phyloP scores from a whole-genome alignment of 1,140 invertebrate species.

The Microplitis mediator region DNA sequence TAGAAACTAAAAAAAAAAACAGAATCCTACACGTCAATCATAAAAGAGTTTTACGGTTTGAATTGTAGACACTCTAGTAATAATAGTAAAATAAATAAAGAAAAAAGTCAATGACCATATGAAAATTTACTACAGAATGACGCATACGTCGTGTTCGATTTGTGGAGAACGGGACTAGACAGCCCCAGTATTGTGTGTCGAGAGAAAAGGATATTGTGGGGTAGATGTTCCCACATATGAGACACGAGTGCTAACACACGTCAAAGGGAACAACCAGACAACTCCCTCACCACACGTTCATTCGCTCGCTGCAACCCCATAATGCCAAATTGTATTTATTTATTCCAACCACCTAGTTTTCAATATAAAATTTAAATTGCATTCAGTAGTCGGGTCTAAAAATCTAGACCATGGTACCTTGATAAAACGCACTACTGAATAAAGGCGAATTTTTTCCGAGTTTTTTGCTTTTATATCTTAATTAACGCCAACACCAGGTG shows the following conservation, averaged over 20 bases:
- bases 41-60: not conserved
- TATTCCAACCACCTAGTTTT: too few relatives aligned
- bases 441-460: too few relatives aligned
- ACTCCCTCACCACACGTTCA: not conserved
- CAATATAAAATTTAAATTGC: too few relatives aligned
- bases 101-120: constrained; percentile 4
- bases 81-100: not conserved
- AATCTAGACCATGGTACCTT: too few relatives aligned
- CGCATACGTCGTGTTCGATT: not conserved
- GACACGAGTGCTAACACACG: not conserved
- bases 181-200: not conserved
- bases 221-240: not conserved
- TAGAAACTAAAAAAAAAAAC: not conserved
- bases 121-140: not conserved
- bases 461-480: not conserved
- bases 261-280: not conserved
- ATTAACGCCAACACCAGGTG: not conserved
- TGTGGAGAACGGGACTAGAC: not conserved
- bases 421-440: too few relatives aligned
- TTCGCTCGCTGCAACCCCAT: not conserved
- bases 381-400: too few relatives aligned
- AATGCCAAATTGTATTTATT: not conserved
- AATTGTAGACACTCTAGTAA: not conserved
- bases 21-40: not conserved
- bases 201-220: not conserved